Conservation (phyloP, 2,113 vertebrate species). For the Probosciger aterrimus region DNA sequence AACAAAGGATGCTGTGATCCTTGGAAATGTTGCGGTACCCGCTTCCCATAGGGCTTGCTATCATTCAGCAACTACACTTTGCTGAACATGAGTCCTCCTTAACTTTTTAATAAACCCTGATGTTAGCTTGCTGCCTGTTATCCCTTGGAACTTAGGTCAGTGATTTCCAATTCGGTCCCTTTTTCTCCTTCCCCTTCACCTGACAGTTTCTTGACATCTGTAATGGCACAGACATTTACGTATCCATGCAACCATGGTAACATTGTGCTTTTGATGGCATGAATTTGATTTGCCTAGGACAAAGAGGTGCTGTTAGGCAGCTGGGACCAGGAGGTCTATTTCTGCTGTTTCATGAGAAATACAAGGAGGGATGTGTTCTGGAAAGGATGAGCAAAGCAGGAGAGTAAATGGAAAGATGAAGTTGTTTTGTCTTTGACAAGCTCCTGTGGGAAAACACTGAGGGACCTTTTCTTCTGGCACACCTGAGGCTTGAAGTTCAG, state of each 20-base stretch:
- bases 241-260: slow-evolving; percentile 18
- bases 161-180: neutral
- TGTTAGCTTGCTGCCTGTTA: neutral
- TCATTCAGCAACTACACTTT: neutral
- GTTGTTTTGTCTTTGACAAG: neutral
- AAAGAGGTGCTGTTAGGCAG: neutral
- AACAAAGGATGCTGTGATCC: neutral
- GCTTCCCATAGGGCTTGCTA: neutral
- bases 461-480: neutral
- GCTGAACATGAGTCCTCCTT: too few relatives aligned
- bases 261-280: neutral
- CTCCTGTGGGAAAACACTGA: neutral
- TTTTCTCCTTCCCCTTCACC: neutral
- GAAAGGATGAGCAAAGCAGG: neutral
- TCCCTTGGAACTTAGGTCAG: neutral
- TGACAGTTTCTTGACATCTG: neutral
- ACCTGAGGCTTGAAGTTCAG: neutral
- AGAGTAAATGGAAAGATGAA: neutral
- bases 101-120: neutral
- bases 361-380: neutral
- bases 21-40: neutral
- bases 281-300: neutral
- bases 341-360: neutral
- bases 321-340: neutral
- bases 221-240: neutral